Percentiles rank a stretch among this genome's conserved stretches.
These are phyloP conservation scores for Phataginus tetradactyla DNA, from an alignment of 2,797 vertebrate genomes.

Conservation along the genomic window DNA sequence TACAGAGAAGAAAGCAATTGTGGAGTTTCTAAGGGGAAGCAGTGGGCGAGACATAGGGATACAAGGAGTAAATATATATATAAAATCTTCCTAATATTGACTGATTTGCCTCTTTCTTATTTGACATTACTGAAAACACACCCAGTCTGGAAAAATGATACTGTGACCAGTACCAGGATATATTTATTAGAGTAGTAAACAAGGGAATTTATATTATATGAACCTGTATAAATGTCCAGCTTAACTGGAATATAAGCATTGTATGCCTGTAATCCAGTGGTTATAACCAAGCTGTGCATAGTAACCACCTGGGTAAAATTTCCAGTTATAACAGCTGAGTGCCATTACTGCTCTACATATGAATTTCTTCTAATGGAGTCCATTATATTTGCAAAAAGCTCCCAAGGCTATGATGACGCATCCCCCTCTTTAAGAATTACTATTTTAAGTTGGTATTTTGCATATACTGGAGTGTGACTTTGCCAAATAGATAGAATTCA, in stretches of 20 bases:
- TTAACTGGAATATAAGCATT: not conserved
- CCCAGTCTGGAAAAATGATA: not conserved
- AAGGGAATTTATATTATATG: not conserved
- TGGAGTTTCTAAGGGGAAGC: not conserved
- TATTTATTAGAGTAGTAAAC: not conserved
- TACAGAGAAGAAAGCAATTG: not conserved
- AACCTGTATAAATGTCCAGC: not conserved
- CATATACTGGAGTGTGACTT: not conserved
- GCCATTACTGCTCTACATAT: not conserved
- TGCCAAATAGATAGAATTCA: not conserved
- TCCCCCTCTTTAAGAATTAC: not conserved
- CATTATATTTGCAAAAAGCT: not conserved
- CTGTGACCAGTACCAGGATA: not conserved
- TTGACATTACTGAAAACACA: not conserved
- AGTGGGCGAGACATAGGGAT: not conserved
- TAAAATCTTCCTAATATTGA: not conserved
- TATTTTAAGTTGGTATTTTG: not conserved
- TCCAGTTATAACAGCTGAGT: not conserved
- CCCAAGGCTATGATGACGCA: not conserved
- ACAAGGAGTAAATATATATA: not conserved
- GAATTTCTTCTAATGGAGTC: not conserved
- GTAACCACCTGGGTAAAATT: not conserved
- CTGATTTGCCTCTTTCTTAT: not conserved
- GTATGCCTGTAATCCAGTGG: not conserved
- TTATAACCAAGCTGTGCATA: not conserved